Conservation (phyloP, 2,113 vertebrate genomes). For the Cranoglanis bouderius region DNA sequence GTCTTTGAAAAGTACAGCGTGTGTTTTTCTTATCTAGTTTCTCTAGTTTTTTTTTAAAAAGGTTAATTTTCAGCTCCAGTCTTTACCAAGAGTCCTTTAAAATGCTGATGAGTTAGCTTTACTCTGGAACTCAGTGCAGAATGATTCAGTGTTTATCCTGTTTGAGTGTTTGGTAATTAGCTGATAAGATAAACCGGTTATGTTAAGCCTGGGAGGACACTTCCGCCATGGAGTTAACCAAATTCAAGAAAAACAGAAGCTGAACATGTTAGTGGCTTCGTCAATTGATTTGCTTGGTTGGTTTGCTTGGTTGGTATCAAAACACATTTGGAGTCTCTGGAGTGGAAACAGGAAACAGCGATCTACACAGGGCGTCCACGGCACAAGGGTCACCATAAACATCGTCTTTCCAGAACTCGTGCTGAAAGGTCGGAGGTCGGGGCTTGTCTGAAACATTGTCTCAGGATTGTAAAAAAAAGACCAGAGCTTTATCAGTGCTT, state of each 20-base stretch:
- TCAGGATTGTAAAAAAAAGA: slow-evolving; percentile 26
- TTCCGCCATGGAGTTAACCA: no score
- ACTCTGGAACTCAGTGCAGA: not conserved
- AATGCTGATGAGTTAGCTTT: not conserved
- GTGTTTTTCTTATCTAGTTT: not conserved
- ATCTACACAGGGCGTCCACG: not conserved
- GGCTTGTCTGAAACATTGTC: slow-evolving; percentile 21
- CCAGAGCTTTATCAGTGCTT: slow-evolving; percentile 5
- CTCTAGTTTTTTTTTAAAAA: not conserved
- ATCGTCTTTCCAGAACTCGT: slow-evolving; percentile 3
- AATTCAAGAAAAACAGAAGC: not conserved
- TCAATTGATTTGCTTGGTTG: no score
- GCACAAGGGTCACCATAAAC: slow-evolving; percentile 37
- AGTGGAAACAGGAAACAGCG: slow-evolving; percentile 15
- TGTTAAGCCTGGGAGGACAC: not conserved
- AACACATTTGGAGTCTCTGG: not conserved
- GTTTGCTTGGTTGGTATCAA: not conserved
- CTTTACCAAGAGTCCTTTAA: not conserved
- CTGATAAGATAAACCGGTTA: not conserved
- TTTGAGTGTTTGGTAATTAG: not conserved
- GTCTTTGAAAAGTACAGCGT: not conserved
- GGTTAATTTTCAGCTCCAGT: not conserved
- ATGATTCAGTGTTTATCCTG: not conserved
- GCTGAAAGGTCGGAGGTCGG: slow-evolving; percentile 19
- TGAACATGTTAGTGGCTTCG: not conserved